Conservation (phyloP, 2,797 vertebrate genomes). For the Psittacula derbiana region DNA sequence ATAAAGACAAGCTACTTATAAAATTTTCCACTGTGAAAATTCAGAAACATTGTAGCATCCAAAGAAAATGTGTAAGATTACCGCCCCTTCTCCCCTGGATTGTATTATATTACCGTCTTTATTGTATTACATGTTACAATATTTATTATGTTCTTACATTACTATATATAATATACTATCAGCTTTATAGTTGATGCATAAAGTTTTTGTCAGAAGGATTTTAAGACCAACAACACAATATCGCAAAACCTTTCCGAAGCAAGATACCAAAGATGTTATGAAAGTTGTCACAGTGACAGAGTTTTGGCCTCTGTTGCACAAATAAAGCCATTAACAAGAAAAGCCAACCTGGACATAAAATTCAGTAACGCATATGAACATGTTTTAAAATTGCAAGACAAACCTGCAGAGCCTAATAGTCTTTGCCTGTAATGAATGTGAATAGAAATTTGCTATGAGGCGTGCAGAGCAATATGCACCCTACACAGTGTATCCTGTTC, state of each 20-base stretch:
- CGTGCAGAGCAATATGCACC: not conserved
- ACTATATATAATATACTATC: not conserved
- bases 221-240: not conserved
- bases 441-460: not conserved
- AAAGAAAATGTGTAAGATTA: slow-evolving; percentile 31
- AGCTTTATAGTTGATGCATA: not conserved
- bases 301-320: not conserved
- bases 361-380: not conserved
- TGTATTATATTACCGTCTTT: not conserved
- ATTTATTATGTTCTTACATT: slow-evolving; percentile 1
- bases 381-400: not conserved
- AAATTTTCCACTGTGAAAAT: slow-evolving; percentile 50
- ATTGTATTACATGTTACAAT: not conserved
- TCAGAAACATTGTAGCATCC: slow-evolving; percentile 20
- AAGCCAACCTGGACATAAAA: not conserved
- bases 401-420: not conserved
- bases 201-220: not conserved
- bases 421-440: not conserved
- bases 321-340: not conserved
- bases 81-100: not conserved
- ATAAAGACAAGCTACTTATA: slow-evolving; percentile 60
- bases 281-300: not conserved
- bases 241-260: not conserved
- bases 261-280: not conserved
- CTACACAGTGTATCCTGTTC: not conserved